phyloP scores from a whole-genome alignment of 2,888 invertebrate species.

The Rhagonycha fulva region DNA sequence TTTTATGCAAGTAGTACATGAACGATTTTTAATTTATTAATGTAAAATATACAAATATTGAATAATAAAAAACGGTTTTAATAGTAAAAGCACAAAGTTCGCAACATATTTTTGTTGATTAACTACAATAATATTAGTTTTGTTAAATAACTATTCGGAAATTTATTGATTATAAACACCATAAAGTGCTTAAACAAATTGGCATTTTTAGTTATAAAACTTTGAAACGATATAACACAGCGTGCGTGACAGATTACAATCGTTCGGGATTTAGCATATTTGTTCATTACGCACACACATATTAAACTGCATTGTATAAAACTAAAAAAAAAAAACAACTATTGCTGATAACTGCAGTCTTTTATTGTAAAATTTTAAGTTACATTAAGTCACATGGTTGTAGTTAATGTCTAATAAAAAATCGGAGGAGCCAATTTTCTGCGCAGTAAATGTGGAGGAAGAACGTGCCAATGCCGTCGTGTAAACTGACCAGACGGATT shows the following conservation, averaged over 20 bases:
- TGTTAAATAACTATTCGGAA: background rate
- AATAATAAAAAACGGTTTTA: background rate
- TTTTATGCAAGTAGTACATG: background rate
- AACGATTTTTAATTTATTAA: background rate
- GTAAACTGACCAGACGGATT: no score
- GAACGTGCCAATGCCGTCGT: no score
- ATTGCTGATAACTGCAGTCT: background rate
- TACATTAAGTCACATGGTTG: background rate
- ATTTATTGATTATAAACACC: background rate
- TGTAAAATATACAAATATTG: background rate
- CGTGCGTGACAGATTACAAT: background rate
- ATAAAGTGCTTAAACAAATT: background rate
- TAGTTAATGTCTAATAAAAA: no score
- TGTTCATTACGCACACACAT: background rate
- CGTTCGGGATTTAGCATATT: background rate
- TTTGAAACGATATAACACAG: background rate
- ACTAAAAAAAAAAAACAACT: background rate
- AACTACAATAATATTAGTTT: background rate
- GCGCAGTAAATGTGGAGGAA: no score
- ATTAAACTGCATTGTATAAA: background rate
- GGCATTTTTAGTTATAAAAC: background rate
- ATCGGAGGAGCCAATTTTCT: no score
- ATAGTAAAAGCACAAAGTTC: background rate
- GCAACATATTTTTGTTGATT: background rate
- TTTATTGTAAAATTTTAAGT: background rate